Evolutionary conservation across 2,113 vertebrate genomes (phyloP), one percentile per base, ranked within the genome.

Genomic region (Periophthalmus modestus): DNA sequence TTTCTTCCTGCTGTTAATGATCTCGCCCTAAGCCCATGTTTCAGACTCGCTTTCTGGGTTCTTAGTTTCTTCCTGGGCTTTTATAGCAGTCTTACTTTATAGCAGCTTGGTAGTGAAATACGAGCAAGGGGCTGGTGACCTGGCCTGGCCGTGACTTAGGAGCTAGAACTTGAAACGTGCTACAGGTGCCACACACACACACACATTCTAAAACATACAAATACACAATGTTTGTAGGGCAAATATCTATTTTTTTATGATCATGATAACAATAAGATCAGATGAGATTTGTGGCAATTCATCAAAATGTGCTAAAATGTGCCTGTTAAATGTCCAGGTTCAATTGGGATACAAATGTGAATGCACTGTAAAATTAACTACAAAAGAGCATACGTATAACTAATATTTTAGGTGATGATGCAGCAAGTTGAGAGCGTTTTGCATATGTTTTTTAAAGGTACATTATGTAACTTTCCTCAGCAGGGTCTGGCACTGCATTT

Each of bases 1-100:
- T 85, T 89, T 90, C 85, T 87, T 91, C 85, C 89, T 89, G 85
- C 79, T 5, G 73, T 90, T 90, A 89, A 91, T 73, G 74, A 85
- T 83, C 86, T 85, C 68, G 62, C 77, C 72, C 67, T 76, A 71
- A 83, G 82, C 72, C 70, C 71, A 73, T 34, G 71, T 75, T 86
- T 83, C 68, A 23, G 73, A 84, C 81, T 76, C 68, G 83, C 66
- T 58, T 72, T 71, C 55, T 9, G 33, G 28, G 1, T 59, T 57
- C 71, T 65, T 65, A 55, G 10, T 71, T 77, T 83, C 54, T 71
- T 71, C 65, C 74, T 61, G 18, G 21, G 66, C 77, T 86, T 88
- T 90, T 78, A 91, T 82, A 80, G 79, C 15, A 77, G 73, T 73
- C 80, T 70, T 55, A 72, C 75, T 87, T 89, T 85, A 83, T 85